A percentile compares a stretch with the other conserved stretches of the same genome.
Evolutionary conservation across 2,113 vertebrate genomes (phyloP).

Genomic region (Sarotherodon lohbergeri): DNA sequence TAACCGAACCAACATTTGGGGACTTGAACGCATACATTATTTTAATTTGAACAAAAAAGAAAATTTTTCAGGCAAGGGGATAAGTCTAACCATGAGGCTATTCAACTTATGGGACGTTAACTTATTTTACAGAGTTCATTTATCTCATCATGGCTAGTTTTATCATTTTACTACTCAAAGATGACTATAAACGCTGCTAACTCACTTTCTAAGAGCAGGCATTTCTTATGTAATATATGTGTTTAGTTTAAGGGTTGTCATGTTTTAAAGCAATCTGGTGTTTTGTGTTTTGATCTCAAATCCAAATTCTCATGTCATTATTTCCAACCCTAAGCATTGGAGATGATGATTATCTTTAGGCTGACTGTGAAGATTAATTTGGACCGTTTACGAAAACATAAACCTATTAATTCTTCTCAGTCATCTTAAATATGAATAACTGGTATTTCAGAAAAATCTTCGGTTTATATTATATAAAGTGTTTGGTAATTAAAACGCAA

Average conservation of each 20-base stretch:
- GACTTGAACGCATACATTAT: not conserved
- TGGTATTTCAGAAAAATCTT: not conserved
- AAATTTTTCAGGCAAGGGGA: not conserved
- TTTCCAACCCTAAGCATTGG: not conserved
- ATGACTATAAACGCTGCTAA: not conserved
- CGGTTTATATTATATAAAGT: not conserved
- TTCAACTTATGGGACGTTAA: not conserved
- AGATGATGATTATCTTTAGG: not conserved
- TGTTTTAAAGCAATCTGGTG: not conserved
- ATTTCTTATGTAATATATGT: not conserved
- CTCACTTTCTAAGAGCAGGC: not conserved
- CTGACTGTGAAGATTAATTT: not conserved
- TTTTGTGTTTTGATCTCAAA: not conserved
- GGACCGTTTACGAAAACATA: not conserved
- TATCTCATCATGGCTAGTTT: not conserved
- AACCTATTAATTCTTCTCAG: not conserved
- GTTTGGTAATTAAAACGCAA: not conserved
- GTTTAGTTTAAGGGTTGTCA: not conserved
- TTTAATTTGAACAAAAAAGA: not conserved
- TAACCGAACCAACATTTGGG: not conserved
- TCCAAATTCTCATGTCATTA: not conserved
- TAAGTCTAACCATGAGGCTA: not conserved
- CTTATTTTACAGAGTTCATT: not conserved
- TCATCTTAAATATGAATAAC: not conserved
- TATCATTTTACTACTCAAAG: not conserved